Percentiles rank a stretch among this genome's conserved stretches.
These are phyloP conservation scores for Charanyca ferruginea DNA, from an alignment of 2,888 invertebrate species.

Conservation along the genomic window DNA sequence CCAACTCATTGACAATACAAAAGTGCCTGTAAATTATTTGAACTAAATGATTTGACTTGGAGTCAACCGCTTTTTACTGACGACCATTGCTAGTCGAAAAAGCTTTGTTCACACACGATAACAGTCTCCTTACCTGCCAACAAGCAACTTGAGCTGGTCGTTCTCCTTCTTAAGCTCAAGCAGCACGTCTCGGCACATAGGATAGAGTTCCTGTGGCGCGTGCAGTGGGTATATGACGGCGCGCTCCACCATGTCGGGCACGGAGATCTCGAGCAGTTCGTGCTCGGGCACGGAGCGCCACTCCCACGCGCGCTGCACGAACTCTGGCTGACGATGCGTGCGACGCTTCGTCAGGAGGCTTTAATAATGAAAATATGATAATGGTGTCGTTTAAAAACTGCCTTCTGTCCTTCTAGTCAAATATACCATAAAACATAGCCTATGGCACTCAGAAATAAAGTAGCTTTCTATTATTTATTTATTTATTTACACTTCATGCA, in stretches of 20 bases:
- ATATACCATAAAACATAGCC: too few species aligned
- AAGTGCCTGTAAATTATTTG: too few species aligned
- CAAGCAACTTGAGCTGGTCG: constrained; percentile 76
- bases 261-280: constrained; percentile 81
- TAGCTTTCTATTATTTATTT: too few species aligned
- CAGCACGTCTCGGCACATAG: constrained; percentile 71
- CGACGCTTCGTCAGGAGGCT: constrained; percentile 82
- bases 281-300: constrained; percentile 81
- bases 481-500: too few species aligned
- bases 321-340: constrained; percentile 74
- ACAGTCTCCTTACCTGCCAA: constrained; percentile 72
- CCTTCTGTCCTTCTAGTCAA: too few species aligned
- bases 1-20: too few species aligned
- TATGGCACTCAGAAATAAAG: too few species aligned
- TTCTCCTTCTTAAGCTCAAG: constrained; percentile 75
- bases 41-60: too few species aligned
- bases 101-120: neutral
- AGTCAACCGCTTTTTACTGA: too few species aligned
- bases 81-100: too few species aligned
- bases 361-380: constrained; percentile 5
- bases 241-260: constrained; percentile 77
- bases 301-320: constrained; percentile 80
- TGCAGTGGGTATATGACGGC: constrained; percentile 84
- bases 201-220: constrained; percentile 79
- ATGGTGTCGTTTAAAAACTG: neutral